phyloP scores from a whole-genome alignment of 2,797 vertebrate genomes.

The Paramormyrops hopkinsi region DNA sequence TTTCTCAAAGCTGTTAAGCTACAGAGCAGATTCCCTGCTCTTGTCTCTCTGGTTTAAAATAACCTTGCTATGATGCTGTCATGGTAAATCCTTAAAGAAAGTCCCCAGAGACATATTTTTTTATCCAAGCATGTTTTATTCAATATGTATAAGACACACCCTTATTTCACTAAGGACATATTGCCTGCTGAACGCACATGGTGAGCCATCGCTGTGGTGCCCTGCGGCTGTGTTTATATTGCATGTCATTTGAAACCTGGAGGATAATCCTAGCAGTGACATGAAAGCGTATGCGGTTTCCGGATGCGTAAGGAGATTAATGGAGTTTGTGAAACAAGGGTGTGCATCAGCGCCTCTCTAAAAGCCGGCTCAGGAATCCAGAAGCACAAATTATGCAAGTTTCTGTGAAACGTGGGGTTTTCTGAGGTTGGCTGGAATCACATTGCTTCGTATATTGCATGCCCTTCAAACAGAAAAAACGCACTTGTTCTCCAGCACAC shows the following conservation, averaged over 20 bases:
- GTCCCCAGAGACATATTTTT: neutral
- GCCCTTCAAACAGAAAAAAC: neutral
- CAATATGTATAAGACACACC: neutral
- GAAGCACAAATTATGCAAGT: neutral
- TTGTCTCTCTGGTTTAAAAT: neutral
- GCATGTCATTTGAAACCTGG: conserved; percentile 18
- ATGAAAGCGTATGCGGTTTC: conserved; percentile 1
- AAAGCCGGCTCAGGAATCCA: neutral
- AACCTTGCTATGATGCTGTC: neutral
- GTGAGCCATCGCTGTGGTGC: neutral
- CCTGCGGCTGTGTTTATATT: conserved; percentile 23
- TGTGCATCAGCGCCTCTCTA: neutral
- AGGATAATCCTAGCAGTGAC: neutral
- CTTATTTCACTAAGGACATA: conserved; percentile 9
- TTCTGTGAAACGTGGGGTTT: neutral
- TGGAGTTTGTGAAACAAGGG: neutral
- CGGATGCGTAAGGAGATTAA: neutral
- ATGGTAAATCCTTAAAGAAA: conserved; percentile 7
- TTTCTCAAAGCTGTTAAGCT: neutral
- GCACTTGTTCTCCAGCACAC: neutral
- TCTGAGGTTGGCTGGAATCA: neutral
- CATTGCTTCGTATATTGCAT: neutral
- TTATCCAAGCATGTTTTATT: conserved; percentile 15
- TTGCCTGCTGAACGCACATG: neutral
- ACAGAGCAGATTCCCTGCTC: neutral